Base-by-base conservation (phyloP, 2,797 vertebrate species). In the Periophthalmus magnuspinnatus region DNA sequence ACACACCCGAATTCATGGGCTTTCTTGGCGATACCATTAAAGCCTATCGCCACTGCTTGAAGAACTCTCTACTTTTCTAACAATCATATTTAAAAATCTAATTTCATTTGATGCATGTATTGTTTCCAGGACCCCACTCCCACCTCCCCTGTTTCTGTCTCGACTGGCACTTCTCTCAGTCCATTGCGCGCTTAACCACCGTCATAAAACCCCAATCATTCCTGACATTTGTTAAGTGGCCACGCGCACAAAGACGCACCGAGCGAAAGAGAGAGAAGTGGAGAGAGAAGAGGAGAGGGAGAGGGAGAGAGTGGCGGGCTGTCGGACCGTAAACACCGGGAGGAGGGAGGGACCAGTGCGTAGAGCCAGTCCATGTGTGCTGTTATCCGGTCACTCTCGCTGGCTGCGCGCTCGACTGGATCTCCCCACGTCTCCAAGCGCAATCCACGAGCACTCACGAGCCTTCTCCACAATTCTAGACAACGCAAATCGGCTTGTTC, bases 311-410 rank as follows among this genome's bases (percentile, higher is more conserved):
- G 50, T 2, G n/a, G 50, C 50, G 50, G n/a, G 50, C 50, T 1
- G 6, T 50, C 48, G 50, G 2, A 11, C 7, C 21, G 52, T 11
- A 22, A 5, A 22, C n/a, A 55, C 21, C 52, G 9, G 58, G 82
- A 88, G 86, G 88, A 86, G 86, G 84, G 80, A 84, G 86, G 84
- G 80, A 85, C 81, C 47, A 68, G 41, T 63, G 32, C 72, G 17
- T 74, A 0, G 45, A 76, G 72, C 72, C 41, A 74, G 68, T 77
- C 76, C 17, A 75, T 83, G 87, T 75, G 77, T 65, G 58, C 80
- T 56, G 61, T 47, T 65, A 33, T 50, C 62, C 6, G 54, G 52
- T 62, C 61, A n/a, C 33, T 70, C n/a, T 17, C 57, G 16, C 57
- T 54, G 72, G 9, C 5, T 41, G 36, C 60, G 60, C 60, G 36